Base-by-base conservation (phyloP, 2,888 invertebrate genomes). In the Bimastos eiseni region DNA sequence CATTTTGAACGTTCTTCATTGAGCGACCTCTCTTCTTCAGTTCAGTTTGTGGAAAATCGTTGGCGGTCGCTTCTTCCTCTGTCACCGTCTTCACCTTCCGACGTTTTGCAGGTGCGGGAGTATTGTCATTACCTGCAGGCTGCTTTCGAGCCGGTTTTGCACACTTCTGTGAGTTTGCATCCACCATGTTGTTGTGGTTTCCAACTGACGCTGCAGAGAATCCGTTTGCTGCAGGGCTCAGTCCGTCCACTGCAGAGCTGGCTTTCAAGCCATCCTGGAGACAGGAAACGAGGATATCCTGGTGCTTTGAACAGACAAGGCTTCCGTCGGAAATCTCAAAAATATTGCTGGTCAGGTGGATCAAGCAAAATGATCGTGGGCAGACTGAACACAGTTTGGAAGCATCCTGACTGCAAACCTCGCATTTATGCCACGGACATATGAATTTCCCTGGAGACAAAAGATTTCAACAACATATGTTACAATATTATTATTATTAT, bases 301-400 rank as follows among this genome's bases (percentile, higher is more conserved):
- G 86, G 37, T 86, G 86, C 37, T 37, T 86, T 36, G 86, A 86
- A 86, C 86, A 86, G n/a, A 86, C 86, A 24, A 86, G 86, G 37
- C 86, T 86, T 36, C 86, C 86, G 17, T 86, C 86, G 37, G 86
- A 86, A 86, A 86, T 86, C 86, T 86, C 86, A 33, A 36, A 86
- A 17, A 86, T 86, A 33, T 86, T 86, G 34, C 86, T 24, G 37
- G 34, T 86, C 86, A 86, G 86, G n/a, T 83, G 90, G n/a, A 83
- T 13, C 30, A 41, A 83, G 83, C 90, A 83, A 30, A 37, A 41
- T 34, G 89, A 34, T 21, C 83, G 70, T 17, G 89, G 91, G 37
- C 89, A 70, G 44, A 24, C 41, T 1, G 49, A 49, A 89, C 89
- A 89, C 37, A 34, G 89, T n/a, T 89, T 89, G 33, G 49, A 89